Conservation (phyloP, 92 coral and sea anemone genomes). For the Micromussa lordhowensis region DNA sequence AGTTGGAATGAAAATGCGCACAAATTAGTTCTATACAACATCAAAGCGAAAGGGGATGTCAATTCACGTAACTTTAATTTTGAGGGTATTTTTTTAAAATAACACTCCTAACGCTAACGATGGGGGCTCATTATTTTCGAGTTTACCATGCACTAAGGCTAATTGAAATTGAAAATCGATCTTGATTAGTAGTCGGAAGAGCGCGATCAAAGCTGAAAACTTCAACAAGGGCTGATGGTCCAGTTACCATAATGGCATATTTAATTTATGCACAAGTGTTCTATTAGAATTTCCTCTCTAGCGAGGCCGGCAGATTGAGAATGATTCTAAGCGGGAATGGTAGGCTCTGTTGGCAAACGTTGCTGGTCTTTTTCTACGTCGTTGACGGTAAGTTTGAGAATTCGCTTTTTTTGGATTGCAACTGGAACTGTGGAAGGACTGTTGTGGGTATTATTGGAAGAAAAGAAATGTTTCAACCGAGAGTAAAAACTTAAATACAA, state of each 20-base stretch:
- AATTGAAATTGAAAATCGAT: slow-evolving; percentile 3
- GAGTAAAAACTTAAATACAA: neutral
- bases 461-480: neutral
- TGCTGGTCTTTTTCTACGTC: neutral
- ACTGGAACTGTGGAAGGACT: neutral
- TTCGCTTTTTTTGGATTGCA: neutral
- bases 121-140: neutral
- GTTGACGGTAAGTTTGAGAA: slow-evolving; percentile 12
- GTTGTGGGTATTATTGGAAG: neutral
- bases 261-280: slow-evolving; percentile 8
- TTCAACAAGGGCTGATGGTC: neutral
- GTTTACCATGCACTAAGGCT: neutral
- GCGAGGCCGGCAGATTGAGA: neutral
- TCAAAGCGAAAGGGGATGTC: neutral
- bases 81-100: too few relatives aligned
- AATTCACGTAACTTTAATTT: too few relatives aligned
- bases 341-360: neutral
- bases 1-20: neutral
- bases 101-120: neutral
- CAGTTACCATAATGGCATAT: neutral
- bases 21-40: neutral
- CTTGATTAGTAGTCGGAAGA: neutral
- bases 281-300: neutral
- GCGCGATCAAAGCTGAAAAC: neutral
- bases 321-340: slow-evolving; percentile 1